These are phyloP conservation scores for Cantharis rufa DNA, from an alignment of 2,888 invertebrate genomes.

Conservation along the genomic window DNA sequence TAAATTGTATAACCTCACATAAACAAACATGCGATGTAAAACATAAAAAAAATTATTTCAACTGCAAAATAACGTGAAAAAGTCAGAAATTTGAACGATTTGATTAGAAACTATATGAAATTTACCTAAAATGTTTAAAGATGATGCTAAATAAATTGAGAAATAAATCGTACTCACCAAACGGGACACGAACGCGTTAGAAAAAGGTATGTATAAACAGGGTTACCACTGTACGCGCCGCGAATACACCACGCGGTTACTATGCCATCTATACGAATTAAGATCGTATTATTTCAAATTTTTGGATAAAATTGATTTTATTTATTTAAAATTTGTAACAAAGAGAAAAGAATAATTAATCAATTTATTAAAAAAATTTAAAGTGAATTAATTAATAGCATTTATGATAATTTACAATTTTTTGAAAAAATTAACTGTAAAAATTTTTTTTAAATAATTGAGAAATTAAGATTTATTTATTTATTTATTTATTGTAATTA, in stretches of 20 bases:
- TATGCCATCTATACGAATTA: background rate
- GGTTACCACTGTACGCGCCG: background rate
- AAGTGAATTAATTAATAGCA: no score
- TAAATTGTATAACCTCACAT: slow-evolving; percentile 7
- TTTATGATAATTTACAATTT: no score
- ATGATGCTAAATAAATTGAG: background rate
- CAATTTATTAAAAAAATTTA: no score
- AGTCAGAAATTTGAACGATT: background rate
- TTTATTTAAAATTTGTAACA: background rate
- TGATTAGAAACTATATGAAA: background rate
- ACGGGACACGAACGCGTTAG: background rate
- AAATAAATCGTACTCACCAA: background rate
- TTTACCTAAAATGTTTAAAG: background rate
- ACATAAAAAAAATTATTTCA: background rate
- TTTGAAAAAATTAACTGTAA: no score
- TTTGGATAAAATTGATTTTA: background rate
- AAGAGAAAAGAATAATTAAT: no score
- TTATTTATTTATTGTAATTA: no score
- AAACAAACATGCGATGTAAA: background rate
- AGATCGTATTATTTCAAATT: background rate
- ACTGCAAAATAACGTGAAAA: background rate
- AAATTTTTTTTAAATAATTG: no score
- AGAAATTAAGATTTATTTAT: no score
- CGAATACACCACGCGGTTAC: background rate
- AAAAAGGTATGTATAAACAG: background rate